Conservation (phyloP, 2,113 vertebrate genomes). For the Turnix velox region DNA sequence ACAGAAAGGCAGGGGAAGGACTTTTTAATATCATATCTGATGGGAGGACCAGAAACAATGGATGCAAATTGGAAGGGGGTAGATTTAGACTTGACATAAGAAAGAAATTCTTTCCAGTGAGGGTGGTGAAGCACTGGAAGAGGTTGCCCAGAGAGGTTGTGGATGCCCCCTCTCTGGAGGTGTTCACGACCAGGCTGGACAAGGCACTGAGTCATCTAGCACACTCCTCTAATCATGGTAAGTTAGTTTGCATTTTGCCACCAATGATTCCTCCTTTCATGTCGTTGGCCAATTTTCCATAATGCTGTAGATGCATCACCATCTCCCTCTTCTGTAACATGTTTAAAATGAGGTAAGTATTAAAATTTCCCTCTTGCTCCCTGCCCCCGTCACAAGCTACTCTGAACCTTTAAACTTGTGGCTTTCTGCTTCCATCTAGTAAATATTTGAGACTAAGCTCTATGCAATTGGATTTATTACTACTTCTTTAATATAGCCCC, state of each 20-base stretch:
- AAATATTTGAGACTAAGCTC: neutral
- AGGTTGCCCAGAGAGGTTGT: too few relatives aligned
- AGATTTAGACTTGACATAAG: too few relatives aligned
- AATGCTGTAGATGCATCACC: neutral
- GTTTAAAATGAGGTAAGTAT: neutral
- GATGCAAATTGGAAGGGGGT: too few relatives aligned
- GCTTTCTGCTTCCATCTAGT: neutral
- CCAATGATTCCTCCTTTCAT: neutral
- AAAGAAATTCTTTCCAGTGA: too few relatives aligned
- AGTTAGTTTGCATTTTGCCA: neutral
- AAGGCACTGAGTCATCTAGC: neutral
- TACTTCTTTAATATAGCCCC: neutral
- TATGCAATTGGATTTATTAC: neutral
- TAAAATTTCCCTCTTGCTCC: neutral
- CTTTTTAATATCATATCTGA: too few relatives aligned
- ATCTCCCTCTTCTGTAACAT: neutral
- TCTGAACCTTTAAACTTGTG: too few relatives aligned
- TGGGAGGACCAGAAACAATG: too few relatives aligned
- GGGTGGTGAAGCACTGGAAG: too few relatives aligned
- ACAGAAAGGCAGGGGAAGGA: too few relatives aligned
- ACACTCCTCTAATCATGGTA: neutral
- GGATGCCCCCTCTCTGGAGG: too few relatives aligned
- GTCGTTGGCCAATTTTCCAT: neutral
- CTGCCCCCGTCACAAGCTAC: fast-evolving
- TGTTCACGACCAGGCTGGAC: too few relatives aligned